Conservation (phyloP, 1,140 invertebrate species). For the Spodoptera frugiperda region DNA sequence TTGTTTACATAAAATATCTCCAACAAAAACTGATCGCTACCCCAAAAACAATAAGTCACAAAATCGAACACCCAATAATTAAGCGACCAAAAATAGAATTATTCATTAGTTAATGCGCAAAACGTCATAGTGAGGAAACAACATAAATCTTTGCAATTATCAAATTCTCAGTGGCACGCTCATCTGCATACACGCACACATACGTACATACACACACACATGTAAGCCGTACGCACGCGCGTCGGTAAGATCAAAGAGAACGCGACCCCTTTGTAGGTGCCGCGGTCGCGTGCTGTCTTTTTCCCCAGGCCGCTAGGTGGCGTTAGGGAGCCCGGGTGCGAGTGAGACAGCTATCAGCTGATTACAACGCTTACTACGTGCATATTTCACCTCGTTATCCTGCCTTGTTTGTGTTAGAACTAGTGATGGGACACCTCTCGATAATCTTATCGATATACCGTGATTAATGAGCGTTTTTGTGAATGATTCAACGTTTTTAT, state of each 20-base stretch:
- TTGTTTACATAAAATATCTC: neutral
- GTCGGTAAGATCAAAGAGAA: slow-evolving; percentile 82
- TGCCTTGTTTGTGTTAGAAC: slow-evolving; percentile 85
- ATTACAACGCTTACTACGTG: slow-evolving; percentile 82
- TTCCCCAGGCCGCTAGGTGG: slow-evolving; percentile 67
- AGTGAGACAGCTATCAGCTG: slow-evolving; percentile 70
- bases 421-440: slow-evolving; percentile 74
- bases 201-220: slow-evolving; percentile 79
- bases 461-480: neutral
- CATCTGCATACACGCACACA: slow-evolving; percentile 82
- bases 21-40: neutral
- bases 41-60: neutral
- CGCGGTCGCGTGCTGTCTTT: slow-evolving; percentile 82
- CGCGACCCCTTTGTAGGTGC: slow-evolving; percentile 83
- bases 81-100: slow-evolving; percentile 23
- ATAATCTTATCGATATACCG: slow-evolving; percentile 50
- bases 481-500: slow-evolving; percentile 7
- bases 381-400: slow-evolving; percentile 86
- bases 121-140: slow-evolving; percentile 56
- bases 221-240: slow-evolving; percentile 78
- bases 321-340: slow-evolving; percentile 62
- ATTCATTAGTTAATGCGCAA: slow-evolving; percentile 46
- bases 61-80: slow-evolving; percentile 18
- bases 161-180: slow-evolving; percentile 81
- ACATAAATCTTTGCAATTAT: slow-evolving; percentile 86